Percentiles rank a stretch among this genome's conserved stretches.
Evolutionary conservation across 2,113 vertebrate genomes (phyloP).

Genomic region (Ascaphus truei): DNA sequence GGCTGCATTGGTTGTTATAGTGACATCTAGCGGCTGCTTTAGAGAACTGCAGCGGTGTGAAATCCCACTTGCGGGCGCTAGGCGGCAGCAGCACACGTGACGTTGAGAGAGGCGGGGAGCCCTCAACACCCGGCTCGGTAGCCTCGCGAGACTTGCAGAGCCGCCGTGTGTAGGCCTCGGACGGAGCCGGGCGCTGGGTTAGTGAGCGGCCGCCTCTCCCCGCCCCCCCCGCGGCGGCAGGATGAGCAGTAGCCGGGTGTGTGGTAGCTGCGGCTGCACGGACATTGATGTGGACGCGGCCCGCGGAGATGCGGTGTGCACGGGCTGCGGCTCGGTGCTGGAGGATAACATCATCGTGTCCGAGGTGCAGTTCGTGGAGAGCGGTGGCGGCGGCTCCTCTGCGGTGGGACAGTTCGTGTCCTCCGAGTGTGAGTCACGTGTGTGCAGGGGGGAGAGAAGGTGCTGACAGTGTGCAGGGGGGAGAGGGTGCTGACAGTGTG

Average conservation of each 20-base stretch:
- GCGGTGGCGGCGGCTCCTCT: conserved; percentile 85
- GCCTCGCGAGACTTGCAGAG: conserved; percentile 30
- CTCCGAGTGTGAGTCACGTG: conserved; percentile 72
- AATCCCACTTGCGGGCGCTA: neutral
- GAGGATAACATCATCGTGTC: conserved; percentile 98
- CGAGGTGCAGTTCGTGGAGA: conserved; percentile 93
- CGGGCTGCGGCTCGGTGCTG: conserved; percentile 86
- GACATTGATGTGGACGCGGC: conserved; percentile 90
- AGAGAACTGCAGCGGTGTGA: no score
- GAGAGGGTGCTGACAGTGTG: neutral
- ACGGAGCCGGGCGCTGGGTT: neutral
- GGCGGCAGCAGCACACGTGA: neutral
- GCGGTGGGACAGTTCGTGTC: conserved; percentile 95
- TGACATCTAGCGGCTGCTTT: no score
- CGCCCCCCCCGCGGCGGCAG: conserved; percentile 29
- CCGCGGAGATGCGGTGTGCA: conserved; percentile 89
- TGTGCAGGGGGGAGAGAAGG: neutral
- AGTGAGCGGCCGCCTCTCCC: neutral
- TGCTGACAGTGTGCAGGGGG: no score
- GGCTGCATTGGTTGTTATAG: no score
- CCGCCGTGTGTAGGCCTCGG: conserved; percentile 22
- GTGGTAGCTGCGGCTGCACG: conserved; percentile 77
- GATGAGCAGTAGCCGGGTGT: conserved; percentile 81
- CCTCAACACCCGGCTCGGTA: neutral
- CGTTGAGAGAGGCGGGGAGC: no score